phyloP scores from a whole-genome alignment of 2,113 vertebrate genomes.

The Sprattus sprattus region DNA sequence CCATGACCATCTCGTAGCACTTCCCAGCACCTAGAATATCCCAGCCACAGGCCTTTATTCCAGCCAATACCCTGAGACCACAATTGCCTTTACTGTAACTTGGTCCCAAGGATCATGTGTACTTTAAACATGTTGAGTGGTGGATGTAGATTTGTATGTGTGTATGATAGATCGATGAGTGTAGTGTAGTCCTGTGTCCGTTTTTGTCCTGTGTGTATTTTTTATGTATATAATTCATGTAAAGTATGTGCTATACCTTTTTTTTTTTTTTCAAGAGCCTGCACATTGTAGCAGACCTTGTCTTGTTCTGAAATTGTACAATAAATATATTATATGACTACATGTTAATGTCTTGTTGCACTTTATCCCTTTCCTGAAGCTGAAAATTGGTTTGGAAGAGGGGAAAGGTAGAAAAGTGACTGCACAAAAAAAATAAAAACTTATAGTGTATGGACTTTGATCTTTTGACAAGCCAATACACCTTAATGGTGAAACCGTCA shows the following conservation, averaged over 20 bases:
- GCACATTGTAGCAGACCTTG: too few relatives aligned
- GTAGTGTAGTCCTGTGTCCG: background rate
- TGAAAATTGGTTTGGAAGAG: too few relatives aligned
- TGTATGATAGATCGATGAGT: conserved; percentile 6
- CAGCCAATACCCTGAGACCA: background rate
- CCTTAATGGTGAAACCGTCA: background rate
- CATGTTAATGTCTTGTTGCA: background rate
- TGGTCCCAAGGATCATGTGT: background rate
- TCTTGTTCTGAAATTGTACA: background rate
- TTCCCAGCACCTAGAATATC: too few relatives aligned
- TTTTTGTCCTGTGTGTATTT: background rate
- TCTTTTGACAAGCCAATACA: background rate
- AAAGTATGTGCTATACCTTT: background rate
- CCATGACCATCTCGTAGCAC: background rate
- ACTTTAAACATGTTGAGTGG: background rate
- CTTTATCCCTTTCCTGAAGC: background rate
- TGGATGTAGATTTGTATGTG: conserved; percentile 36
- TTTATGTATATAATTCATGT: background rate
- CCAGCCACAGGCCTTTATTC: too few relatives aligned
- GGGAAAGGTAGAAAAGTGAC: too few relatives aligned
- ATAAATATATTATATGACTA: background rate
- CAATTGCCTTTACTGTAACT: background rate
- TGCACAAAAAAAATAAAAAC: too few relatives aligned
- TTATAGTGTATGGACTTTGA: too few relatives aligned
- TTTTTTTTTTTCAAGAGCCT: background rate